Evolutionary conservation across 2,888 invertebrate species (phyloP).

Genomic region (Trissolcus brochymenae): DNA sequence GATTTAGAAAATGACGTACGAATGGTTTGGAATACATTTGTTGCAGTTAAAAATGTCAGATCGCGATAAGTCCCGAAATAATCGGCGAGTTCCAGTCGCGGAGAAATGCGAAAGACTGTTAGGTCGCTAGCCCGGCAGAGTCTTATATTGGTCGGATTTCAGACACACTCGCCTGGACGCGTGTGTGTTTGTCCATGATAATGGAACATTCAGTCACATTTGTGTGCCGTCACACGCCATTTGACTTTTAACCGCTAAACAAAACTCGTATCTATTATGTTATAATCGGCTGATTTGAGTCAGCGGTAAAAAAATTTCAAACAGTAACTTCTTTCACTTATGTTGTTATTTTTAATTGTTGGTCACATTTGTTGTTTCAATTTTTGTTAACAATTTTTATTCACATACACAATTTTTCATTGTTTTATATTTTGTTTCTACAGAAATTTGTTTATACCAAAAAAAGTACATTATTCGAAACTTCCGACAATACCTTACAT

Average conservation of each 20-base stretch:
- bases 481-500: background rate
- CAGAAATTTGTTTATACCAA: too few relatives aligned
- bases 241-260: background rate
- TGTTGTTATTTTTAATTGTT: too few relatives aligned
- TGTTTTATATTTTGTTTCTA: too few relatives aligned
- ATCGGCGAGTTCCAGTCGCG: conserved; percentile 18
- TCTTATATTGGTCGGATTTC: conserved; percentile 50
- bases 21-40: conserved; percentile 39
- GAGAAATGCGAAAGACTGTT: conserved; percentile 44
- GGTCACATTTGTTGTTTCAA: too few relatives aligned
- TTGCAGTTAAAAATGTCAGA: background rate
- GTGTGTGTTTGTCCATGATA: conserved; percentile 17
- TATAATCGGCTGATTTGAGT: too few relatives aligned
- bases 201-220: conserved; percentile 26
- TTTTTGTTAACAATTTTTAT: too few relatives aligned
- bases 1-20: conserved; percentile 16
- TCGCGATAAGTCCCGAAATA: conserved; percentile 1
- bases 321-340: too few relatives aligned
- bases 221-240: conserved; percentile 38
- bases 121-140: conserved; percentile 36
- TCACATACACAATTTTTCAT: too few relatives aligned
- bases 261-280: background rate
- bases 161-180: conserved; percentile 23
- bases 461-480: background rate
- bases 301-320: too few relatives aligned